Conservation (phyloP, 2,113 vertebrate species). For the Notarius lentiginosus region DNA sequence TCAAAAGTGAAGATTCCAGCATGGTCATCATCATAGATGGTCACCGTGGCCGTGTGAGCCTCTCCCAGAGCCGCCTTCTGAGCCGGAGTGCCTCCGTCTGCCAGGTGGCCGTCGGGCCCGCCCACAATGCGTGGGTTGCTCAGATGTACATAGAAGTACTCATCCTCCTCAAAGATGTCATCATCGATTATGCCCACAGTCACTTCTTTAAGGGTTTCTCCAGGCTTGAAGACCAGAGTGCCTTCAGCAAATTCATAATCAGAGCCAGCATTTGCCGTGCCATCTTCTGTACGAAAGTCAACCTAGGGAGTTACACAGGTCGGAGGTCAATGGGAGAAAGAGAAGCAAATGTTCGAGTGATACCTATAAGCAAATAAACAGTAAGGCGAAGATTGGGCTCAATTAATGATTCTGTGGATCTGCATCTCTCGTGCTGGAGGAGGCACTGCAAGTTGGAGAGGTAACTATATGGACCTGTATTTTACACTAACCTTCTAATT, state of each 20-base stretch:
- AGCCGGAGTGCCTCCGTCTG: slow-evolving; percentile 30
- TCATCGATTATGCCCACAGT: slow-evolving; percentile 70
- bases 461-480: background rate
- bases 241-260: slow-evolving; percentile 71
- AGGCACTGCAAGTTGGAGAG: background rate
- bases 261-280: slow-evolving; percentile 69
- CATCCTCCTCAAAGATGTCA: slow-evolving; percentile 73
- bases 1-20: slow-evolving; percentile 81
- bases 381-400: background rate
- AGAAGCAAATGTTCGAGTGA: background rate
- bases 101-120: slow-evolving; percentile 33
- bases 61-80: slow-evolving; percentile 60
- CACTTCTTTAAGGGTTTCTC: slow-evolving; percentile 63
- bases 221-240: slow-evolving; percentile 65
- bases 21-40: slow-evolving; percentile 72
- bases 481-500: background rate
- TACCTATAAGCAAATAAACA: background rate
- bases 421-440: background rate
- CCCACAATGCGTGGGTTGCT: slow-evolving; percentile 62
- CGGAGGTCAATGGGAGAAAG: background rate
- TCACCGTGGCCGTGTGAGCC: slow-evolving; percentile 67
- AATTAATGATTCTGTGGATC: too few species aligned
- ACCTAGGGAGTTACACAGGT: slow-evolving; percentile 48
- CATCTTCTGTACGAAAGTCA: slow-evolving; percentile 70
- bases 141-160: slow-evolving; percentile 67